phyloP scores from a whole-genome alignment of 1,140 invertebrate species.

The Carposina sasakii region DNA sequence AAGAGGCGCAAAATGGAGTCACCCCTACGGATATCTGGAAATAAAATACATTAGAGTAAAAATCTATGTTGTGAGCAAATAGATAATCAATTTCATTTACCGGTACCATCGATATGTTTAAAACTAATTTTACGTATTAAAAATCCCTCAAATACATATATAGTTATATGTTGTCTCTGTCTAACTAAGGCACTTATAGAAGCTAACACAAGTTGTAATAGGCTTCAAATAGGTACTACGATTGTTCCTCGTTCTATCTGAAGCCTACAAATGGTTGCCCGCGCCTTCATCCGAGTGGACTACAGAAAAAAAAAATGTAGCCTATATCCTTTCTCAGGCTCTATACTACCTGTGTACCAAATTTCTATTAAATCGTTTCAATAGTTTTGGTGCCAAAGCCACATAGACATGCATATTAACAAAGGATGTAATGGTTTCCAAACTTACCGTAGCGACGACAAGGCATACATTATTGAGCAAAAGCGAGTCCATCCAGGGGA shows the following conservation, averaged over 20 bases:
- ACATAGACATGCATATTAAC: not conserved
- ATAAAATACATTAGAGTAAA: slow-evolving; percentile 4
- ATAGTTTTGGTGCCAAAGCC: not conserved
- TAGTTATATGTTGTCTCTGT: too few relatives aligned
- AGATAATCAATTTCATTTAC: not conserved
- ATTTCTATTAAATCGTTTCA: not conserved
- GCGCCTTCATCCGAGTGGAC: too few relatives aligned
- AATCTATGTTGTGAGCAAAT: too few relatives aligned
- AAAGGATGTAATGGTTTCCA: not conserved
- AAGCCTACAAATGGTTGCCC: too few relatives aligned
- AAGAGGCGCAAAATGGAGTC: slow-evolving; percentile 89
- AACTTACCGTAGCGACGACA: slow-evolving; percentile 84
- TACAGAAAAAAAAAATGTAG: too few relatives aligned
- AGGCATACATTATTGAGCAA: slow-evolving; percentile 96
- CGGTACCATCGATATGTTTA: not conserved
- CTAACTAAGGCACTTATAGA: too few relatives aligned
- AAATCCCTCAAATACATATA: too few relatives aligned
- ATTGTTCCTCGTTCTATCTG: too few relatives aligned
- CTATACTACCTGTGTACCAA: too few relatives aligned
- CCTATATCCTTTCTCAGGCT: too few relatives aligned
- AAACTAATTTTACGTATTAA: not conserved
- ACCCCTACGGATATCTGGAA: slow-evolving; percentile 78
- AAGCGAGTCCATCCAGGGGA: slow-evolving; percentile 91
- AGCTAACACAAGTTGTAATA: too few relatives aligned
- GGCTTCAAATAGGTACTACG: too few relatives aligned